phyloP scores from a whole-genome alignment of 2,888 invertebrate genomes.

The Drosophila macrospina region DNA sequence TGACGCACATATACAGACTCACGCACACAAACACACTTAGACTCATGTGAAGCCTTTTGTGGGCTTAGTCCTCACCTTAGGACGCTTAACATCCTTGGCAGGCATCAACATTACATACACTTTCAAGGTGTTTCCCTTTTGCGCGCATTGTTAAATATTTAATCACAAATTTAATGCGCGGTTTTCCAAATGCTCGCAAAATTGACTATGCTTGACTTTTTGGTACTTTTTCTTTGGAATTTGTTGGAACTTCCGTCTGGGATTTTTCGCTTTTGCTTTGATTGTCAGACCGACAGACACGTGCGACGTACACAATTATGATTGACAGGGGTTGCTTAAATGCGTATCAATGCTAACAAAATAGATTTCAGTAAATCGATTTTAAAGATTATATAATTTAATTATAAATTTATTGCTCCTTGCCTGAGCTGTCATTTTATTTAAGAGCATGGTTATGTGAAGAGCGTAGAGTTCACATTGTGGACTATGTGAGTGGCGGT shows the following conservation, averaged over 20 bases:
- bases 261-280: not conserved
- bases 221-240: not conserved
- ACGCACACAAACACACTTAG: not conserved
- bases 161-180: slow-evolving; percentile 73
- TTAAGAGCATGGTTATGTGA: not conserved
- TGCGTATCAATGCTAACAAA: not conserved
- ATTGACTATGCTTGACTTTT: not conserved
- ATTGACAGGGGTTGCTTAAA: not conserved
- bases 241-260: no score
- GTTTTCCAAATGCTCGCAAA: slow-evolving; percentile 28
- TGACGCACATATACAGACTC: slow-evolving; percentile 6
- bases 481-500: no score
- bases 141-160: slow-evolving; percentile 75
- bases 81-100: slow-evolving; percentile 38
- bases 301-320: slow-evolving; percentile 5
- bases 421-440: not conserved
- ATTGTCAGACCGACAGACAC: slow-evolving; percentile 2
- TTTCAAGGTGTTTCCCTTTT: slow-evolving; percentile 53
- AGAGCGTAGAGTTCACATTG: no score
- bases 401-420: not conserved
- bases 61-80: slow-evolving; percentile 44
- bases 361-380: not conserved
- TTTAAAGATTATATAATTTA: not conserved
- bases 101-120: slow-evolving; percentile 33
- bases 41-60: slow-evolving; percentile 45